Evolutionary conservation across 1,140 invertebrate genomes (phyloP).

Genomic region (Drosophila melanica): DNA sequence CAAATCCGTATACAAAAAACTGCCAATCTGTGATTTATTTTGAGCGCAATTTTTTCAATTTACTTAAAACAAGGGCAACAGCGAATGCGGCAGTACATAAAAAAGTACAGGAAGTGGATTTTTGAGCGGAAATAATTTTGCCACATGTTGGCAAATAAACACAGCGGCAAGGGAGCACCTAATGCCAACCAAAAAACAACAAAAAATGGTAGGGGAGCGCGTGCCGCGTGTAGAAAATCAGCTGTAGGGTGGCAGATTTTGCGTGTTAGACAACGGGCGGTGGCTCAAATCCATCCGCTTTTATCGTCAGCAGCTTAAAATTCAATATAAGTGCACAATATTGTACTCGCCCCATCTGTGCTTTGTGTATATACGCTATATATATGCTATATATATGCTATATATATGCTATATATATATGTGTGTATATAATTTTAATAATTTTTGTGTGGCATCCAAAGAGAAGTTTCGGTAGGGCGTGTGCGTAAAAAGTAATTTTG

Average conservation of each 20-base stretch:
- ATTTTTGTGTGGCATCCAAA: slow-evolving; percentile 22
- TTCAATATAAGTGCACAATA: slow-evolving; percentile 68
- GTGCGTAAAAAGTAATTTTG: slow-evolving; percentile 39
- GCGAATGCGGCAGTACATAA: slow-evolving; percentile 4
- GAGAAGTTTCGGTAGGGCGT: not conserved
- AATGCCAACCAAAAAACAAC: too few species aligned
- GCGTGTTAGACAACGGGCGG: slow-evolving; percentile 15
- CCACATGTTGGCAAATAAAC: slow-evolving; percentile 76
- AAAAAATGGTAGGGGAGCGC: slow-evolving; percentile 18
- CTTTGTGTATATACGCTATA: not conserved
- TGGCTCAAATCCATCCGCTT: slow-evolving; percentile 57
- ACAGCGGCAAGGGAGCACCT: slow-evolving; percentile 19
- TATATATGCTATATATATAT: not conserved
- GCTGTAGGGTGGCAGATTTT: not conserved
- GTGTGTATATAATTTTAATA: slow-evolving; percentile 29
- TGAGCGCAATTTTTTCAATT: slow-evolving; percentile 61
- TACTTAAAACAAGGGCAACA: slow-evolving; percentile 41
- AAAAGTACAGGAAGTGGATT: slow-evolving; percentile 69
- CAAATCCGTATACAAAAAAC: slow-evolving; percentile 26
- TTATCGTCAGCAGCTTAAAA: slow-evolving; percentile 65
- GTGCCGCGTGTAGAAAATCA: slow-evolving; percentile 37
- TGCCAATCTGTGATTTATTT: slow-evolving; percentile 42
- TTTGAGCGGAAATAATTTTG: slow-evolving; percentile 80
- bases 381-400: not conserved
- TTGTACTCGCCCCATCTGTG: slow-evolving; percentile 18